These are phyloP conservation scores for Epirrhoe alternata DNA, from an alignment of 2,888 invertebrate genomes.

Conservation along the genomic window DNA sequence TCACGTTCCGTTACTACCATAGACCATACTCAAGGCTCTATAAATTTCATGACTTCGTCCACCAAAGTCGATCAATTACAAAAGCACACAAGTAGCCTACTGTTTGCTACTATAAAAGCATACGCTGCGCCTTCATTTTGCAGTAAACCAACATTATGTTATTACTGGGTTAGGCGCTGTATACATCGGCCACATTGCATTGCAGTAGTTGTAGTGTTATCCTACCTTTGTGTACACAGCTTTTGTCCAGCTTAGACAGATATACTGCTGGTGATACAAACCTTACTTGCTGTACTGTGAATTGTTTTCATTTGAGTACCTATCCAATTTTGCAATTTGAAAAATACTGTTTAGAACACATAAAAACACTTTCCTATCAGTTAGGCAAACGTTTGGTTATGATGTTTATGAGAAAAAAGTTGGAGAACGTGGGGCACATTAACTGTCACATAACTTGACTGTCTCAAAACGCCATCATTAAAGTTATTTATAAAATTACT, in stretches of 20 bases:
- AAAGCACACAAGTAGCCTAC: conserved; percentile 26
- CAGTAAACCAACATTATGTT: conserved; percentile 39
- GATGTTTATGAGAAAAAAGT: too few relatives aligned
- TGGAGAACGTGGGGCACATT: too few relatives aligned
- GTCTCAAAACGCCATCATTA: too few relatives aligned
- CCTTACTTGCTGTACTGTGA: neutral
- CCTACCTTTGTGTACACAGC: conserved; percentile 18
- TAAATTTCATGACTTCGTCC: conserved; percentile 18
- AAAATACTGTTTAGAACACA: too few relatives aligned
- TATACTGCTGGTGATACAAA: neutral
- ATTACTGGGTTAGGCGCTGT: conserved; percentile 26
- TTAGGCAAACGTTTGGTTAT: too few relatives aligned
- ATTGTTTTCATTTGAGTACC: too few relatives aligned
- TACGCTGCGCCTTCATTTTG: conserved; percentile 45
- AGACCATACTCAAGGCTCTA: neutral
- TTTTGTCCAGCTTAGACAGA: conserved; percentile 9
- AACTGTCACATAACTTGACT: too few relatives aligned
- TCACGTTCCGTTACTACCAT: neutral
- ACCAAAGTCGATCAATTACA: conserved; percentile 28
- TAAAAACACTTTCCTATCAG: too few relatives aligned
- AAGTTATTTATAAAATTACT: too few relatives aligned
- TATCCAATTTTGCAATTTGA: too few relatives aligned
- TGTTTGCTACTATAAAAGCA: conserved; percentile 36
- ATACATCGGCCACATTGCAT: conserved; percentile 23
- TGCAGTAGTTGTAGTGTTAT: conserved; percentile 24